Evolutionary conservation across 1,140 invertebrate species (phyloP).

Genomic region (Aphaenogaster floridana): DNA sequence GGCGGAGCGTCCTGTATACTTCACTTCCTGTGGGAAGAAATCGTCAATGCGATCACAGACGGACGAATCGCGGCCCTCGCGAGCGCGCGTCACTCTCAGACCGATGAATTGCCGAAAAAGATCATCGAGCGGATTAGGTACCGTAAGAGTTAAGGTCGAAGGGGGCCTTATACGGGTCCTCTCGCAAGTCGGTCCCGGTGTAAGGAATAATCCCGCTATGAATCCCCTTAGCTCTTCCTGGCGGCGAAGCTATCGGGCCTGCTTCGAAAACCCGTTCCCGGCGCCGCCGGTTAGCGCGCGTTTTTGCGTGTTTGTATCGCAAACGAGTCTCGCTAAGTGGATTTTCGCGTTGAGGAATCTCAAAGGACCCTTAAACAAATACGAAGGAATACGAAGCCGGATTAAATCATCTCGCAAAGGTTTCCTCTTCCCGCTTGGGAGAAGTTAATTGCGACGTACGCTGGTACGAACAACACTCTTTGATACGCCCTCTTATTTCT

Average conservation of each 20-base stretch:
- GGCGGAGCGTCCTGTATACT: not conserved
- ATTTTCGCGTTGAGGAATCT: constrained; percentile 27
- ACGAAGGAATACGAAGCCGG: constrained; percentile 29
- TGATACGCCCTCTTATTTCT: not conserved
- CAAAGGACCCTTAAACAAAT: constrained; percentile 22
- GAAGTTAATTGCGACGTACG: constrained; percentile 40
- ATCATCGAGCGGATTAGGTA: constrained; percentile 27
- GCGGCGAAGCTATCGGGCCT: not conserved
- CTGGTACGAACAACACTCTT: constrained; percentile 39
- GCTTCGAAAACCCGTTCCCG: constrained; percentile 10
- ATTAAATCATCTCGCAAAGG: constrained; percentile 52
- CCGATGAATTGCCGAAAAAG: constrained; percentile 2
- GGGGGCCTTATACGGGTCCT: not conserved
- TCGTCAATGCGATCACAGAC: not conserved
- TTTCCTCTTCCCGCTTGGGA: not conserved
- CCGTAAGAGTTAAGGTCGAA: constrained; percentile 33
- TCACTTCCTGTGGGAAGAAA: not conserved
- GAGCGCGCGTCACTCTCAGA: not conserved
- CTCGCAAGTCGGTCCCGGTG: not conserved
- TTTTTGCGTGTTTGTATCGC: constrained; percentile 30
- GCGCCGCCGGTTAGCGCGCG: not conserved
- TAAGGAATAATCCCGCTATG: constrained; percentile 19
- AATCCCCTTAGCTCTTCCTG: not conserved
- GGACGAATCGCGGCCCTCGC: not conserved
- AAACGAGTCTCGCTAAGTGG: constrained; percentile 36